Evolutionary conservation across 2,797 vertebrate species (phyloP).

Genomic region (Xenopus petersii): DNA sequence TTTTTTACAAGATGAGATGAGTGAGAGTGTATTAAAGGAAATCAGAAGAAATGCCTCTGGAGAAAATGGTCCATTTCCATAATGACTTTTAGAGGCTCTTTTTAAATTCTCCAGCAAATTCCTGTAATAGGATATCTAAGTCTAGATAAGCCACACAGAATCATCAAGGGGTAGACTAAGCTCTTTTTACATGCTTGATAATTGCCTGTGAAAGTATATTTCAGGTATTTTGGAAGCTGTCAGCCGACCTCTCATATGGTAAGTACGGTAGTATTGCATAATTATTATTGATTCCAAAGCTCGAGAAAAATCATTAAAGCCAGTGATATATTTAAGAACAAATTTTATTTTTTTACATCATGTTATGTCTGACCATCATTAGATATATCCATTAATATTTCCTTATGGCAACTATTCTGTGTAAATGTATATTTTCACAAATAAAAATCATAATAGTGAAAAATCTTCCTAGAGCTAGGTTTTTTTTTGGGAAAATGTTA

Average conservation of each 20-base stretch:
- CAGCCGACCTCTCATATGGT: neutral
- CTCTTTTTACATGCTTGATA: slow-evolving; percentile 2
- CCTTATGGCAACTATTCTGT: too few relatives aligned
- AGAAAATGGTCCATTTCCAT: slow-evolving; percentile 29
- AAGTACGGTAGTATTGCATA: too few relatives aligned
- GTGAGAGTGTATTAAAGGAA: slow-evolving; percentile 21
- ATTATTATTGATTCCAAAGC: too few relatives aligned
- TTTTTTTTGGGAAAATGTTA: too few relatives aligned
- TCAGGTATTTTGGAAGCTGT: slow-evolving; percentile 13
- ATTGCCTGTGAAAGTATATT: slow-evolving; percentile 14
- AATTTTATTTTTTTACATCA: too few relatives aligned
- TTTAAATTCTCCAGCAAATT: slow-evolving; percentile 24
- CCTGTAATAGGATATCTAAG: slow-evolving; percentile 21
- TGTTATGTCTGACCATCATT: too few relatives aligned
- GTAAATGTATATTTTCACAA: too few relatives aligned
- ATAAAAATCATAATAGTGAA: too few relatives aligned
- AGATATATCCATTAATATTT: too few relatives aligned
- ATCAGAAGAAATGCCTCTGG: slow-evolving; percentile 1
- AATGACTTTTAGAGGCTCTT: slow-evolving; percentile 30
- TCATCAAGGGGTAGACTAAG: slow-evolving; percentile 7
- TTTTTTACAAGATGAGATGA: slow-evolving; percentile 40
- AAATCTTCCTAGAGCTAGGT: too few relatives aligned
- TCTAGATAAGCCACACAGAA: neutral
- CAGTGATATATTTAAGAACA: too few relatives aligned
- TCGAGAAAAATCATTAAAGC: too few relatives aligned